phyloP scores from a whole-genome alignment of 2,113 vertebrate genomes.

The Alexandromys fortis region DNA sequence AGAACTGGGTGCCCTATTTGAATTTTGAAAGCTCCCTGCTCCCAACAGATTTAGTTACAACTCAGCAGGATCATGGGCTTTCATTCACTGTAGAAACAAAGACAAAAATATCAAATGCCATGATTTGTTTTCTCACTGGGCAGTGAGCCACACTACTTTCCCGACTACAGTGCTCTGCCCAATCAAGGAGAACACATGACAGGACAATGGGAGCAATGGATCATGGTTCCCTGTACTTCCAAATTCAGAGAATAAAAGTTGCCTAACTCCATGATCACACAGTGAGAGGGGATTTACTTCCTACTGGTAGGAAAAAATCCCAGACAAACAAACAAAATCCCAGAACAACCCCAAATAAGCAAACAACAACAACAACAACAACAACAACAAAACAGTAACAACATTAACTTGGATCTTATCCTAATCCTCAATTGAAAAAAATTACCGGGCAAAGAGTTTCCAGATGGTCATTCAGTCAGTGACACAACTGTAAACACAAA shows the following conservation, averaged over 20 bases:
- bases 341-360: background rate
- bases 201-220: background rate
- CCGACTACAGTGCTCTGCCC: background rate
- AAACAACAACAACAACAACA: background rate
- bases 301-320: background rate
- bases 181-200: conserved; percentile 1
- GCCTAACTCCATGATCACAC: background rate
- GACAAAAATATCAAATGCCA: background rate
- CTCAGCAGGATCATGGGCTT: background rate
- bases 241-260: background rate
- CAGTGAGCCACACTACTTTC: background rate
- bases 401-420: conserved; percentile 19
- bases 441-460: background rate
- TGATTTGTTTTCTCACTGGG: conserved; percentile 2
- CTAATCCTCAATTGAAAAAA: background rate
- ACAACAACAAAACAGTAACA: background rate
- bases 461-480: background rate
- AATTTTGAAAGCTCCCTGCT: conserved; percentile 18
- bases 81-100: conserved; percentile 21
- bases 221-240: background rate
- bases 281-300: conserved; percentile 52
- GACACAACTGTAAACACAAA: background rate
- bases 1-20: background rate
- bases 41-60: conserved; percentile 14
- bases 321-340: conserved; percentile 5